Evolutionary conservation across 2,888 invertebrate species (phyloP).

Genomic region (Patella caerulea): DNA sequence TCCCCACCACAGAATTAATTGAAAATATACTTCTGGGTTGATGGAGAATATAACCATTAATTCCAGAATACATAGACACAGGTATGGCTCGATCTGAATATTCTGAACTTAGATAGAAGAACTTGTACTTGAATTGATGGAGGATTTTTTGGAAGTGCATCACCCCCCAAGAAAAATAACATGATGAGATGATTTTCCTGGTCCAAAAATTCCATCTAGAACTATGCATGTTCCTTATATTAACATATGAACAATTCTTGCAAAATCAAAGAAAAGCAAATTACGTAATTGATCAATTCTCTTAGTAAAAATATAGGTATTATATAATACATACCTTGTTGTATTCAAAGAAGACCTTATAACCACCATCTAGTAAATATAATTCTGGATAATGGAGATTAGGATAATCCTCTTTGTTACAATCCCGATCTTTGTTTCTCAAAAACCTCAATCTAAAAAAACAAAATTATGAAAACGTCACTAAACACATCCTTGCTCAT

Average conservation of each 20-base stretch:
- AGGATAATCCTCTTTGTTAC: constrained; percentile 88
- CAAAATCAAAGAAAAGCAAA: neutral
- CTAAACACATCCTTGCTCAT: constrained; percentile 46
- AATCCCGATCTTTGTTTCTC: constrained; percentile 86
- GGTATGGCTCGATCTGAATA: too few species aligned
- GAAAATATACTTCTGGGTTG: too few species aligned
- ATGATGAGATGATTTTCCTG: neutral
- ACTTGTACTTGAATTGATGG: too few species aligned
- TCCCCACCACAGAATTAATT: too few species aligned
- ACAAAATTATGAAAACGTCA: neutral
- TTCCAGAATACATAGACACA: too few species aligned
- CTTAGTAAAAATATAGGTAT: neutral
- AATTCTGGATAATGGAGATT: constrained; percentile 90
- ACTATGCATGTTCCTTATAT: constrained; percentile 18
- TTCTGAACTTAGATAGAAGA: too few species aligned
- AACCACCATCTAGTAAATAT: constrained; percentile 92
- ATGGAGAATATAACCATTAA: too few species aligned
- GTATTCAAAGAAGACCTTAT: constrained; percentile 84
- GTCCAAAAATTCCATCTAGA: neutral
- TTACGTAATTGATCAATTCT: too few species aligned
- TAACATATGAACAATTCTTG: neutral
- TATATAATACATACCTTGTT: constrained; percentile 69
- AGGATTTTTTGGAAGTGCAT: too few species aligned
- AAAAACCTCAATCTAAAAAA: constrained; percentile 82
- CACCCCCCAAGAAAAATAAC: too few species aligned